Conservation (phyloP, 2,888 invertebrate species). For the Pediacus dermestoides region DNA sequence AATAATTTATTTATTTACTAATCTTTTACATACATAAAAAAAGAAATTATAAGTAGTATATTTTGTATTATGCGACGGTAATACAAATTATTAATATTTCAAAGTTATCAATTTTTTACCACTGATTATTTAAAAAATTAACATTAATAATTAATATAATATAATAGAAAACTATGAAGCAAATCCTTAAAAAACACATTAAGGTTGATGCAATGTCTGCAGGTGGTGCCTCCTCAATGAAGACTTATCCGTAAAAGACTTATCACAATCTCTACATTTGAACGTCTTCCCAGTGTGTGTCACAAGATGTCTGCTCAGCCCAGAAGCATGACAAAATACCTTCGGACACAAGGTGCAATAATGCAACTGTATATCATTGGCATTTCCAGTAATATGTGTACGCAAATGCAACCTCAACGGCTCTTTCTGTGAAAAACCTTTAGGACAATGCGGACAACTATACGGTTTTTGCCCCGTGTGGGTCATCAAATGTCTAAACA, state of each 20-base stretch:
- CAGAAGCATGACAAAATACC: slow-evolving; percentile 60
- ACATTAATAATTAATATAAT: no score
- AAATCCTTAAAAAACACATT: not conserved
- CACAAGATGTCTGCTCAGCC: slow-evolving; percentile 65
- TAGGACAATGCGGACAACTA: slow-evolving; percentile 62
- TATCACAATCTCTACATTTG: slow-evolving; percentile 62
- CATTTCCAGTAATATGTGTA: slow-evolving; percentile 56
- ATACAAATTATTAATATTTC: no score
- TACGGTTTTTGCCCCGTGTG: slow-evolving; percentile 63
- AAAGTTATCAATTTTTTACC: no score
- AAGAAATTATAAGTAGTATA: no score
- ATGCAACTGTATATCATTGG: slow-evolving; percentile 59
- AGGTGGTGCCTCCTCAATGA: slow-evolving; percentile 63
- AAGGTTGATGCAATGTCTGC: slow-evolving; percentile 43
- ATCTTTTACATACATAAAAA: no score
- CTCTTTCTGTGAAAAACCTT: slow-evolving; percentile 70
- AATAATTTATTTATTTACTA: no score
- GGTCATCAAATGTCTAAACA: slow-evolving; percentile 59
- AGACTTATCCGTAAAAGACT: slow-evolving; percentile 68
- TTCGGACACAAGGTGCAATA: slow-evolving; percentile 65
- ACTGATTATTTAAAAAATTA: no score
- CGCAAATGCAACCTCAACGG: slow-evolving; percentile 63
- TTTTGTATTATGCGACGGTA: no score
- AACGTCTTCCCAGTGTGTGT: slow-evolving; percentile 64
- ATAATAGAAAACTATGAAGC: no score